Percentiles rank a stretch among this genome's conserved stretches.
phyloP scores from a whole-genome alignment of 2,113 vertebrate genomes.

The Sciurus niger region DNA sequence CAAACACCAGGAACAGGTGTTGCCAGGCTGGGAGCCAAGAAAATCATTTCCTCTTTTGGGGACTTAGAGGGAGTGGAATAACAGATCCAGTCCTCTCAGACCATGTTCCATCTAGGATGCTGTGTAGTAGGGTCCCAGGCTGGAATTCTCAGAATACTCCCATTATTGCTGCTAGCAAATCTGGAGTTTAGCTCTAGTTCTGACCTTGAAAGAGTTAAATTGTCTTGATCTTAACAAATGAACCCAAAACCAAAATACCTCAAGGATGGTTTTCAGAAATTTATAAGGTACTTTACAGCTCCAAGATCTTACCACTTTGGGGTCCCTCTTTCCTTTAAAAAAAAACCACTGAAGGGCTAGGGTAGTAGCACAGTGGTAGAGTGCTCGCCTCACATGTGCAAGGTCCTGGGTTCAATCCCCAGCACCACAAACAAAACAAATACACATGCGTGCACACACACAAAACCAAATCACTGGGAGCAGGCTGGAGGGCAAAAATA shows the following conservation, averaged over 20 bases:
- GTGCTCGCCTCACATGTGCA: neutral
- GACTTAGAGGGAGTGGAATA: neutral
- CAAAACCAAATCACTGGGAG: neutral
- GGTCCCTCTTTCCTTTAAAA: neutral
- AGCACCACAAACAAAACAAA: neutral
- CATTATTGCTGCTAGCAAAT: neutral
- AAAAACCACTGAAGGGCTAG: no score
- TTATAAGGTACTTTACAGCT: neutral
- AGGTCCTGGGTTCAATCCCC: neutral
- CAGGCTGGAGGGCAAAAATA: neutral
- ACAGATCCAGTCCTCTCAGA: neutral
- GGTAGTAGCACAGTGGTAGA: neutral
- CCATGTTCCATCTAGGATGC: neutral
- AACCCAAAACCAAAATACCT: neutral
- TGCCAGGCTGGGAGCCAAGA: neutral
- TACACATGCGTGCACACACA: neutral
- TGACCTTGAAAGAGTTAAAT: slow-evolving; percentile 1
- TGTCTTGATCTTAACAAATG: neutral
- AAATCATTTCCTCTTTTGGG: slow-evolving; percentile 4
- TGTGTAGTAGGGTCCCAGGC: no score
- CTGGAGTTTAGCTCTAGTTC: neutral
- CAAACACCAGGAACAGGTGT: neutral
- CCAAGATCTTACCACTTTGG: neutral
- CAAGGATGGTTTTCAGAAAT: neutral
- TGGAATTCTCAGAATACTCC: neutral